Evolutionary conservation across 2,113 vertebrate species (phyloP).

Genomic region (Corynorhinus townsendii): DNA sequence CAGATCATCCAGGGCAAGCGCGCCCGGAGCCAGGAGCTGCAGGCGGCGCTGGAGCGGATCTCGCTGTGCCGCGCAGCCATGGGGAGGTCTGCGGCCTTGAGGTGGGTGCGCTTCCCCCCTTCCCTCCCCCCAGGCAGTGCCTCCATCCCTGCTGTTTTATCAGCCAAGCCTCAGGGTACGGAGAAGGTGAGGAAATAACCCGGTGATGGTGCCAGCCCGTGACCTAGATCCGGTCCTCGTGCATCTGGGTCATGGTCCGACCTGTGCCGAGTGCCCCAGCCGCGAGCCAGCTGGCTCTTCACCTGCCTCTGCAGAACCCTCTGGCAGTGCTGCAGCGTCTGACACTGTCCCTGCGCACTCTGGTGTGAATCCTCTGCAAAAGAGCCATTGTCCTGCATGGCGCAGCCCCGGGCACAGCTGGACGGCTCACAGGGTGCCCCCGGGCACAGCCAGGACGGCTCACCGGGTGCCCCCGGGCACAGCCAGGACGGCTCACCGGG

Average conservation of each 20-base stretch:
- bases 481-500: not conserved
- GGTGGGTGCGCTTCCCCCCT: conserved; percentile 77
- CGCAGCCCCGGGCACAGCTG: not conserved
- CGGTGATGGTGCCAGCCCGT: not conserved
- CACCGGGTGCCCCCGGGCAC: no score
- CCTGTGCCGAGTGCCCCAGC: not conserved
- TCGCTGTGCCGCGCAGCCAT: conserved; percentile 80
- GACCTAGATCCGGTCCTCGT: not conserved
- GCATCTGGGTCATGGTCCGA: not conserved
- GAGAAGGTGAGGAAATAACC: not conserved
- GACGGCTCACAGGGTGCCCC: not conserved
- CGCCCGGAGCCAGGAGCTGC: conserved; percentile 83
- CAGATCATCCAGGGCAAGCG: conserved; percentile 87
- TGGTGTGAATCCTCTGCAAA: not conserved
- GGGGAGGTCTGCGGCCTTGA: conserved; percentile 81
- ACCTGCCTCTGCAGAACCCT: not conserved
- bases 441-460: no score
- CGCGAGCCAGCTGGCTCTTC: not conserved
- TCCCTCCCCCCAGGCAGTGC: not conserved
- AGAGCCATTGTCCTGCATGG: not conserved
- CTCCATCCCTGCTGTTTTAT: not conserved
- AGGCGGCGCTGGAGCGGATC: conserved; percentile 84
- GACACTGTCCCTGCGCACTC: not conserved
- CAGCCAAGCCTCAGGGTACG: not conserved
- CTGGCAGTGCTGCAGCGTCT: not conserved